Base-by-base conservation (phyloP, 2,888 invertebrate species). In the Parapristionchus giblindavisi region DNA sequence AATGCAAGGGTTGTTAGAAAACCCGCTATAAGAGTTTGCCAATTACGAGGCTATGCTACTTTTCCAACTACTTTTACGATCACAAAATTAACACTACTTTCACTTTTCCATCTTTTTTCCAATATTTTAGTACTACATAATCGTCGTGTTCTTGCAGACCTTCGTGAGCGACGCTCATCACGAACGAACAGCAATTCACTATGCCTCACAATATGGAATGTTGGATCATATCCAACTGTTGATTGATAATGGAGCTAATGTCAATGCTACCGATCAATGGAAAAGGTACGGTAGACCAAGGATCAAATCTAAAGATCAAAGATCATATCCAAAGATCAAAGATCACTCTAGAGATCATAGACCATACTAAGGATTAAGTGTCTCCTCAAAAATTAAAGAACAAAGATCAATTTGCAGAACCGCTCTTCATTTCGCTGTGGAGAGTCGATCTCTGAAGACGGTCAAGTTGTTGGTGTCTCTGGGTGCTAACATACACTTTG, bases 341-440 rank as follows among this genome's bases (percentile, higher is more conserved):
- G n/a, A n/a, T n/a, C n/a, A n/a, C n/a, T n/a, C n/a, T n/a, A n/a
- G n/a, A n/a, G n/a, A n/a, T n/a, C n/a, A n/a, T 21, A 14, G 11
- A 48, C 21, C 21, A 4, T 21, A 34, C 8, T 40, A 8, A 4
- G 11, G 27, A 3, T 32, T 27, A 27, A 29, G 5, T 43, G 48
- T 29, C 1, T 43, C 29, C 1, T 2, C 8, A 40, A 27, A 3
- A 8, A 65, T 1, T 43, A n/a, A 63, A 1, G 5, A 27, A n/a
- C 21, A 14, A 63, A 24, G 8, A 38, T 11, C 14, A 24, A 14
- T 17, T 29, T 65, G 40, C 40, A 65, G 65, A 24, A 65, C 36
- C 29, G 43, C 65, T 14, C 65, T 65, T 27, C 48, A 65, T 21
- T 65, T 32, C 48, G 40, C 65, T 11, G 65, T 65, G 29, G 24